These are phyloP conservation scores for Papilio gigon DNA, from an alignment of 2,888 invertebrate species.

Conservation along the genomic window DNA sequence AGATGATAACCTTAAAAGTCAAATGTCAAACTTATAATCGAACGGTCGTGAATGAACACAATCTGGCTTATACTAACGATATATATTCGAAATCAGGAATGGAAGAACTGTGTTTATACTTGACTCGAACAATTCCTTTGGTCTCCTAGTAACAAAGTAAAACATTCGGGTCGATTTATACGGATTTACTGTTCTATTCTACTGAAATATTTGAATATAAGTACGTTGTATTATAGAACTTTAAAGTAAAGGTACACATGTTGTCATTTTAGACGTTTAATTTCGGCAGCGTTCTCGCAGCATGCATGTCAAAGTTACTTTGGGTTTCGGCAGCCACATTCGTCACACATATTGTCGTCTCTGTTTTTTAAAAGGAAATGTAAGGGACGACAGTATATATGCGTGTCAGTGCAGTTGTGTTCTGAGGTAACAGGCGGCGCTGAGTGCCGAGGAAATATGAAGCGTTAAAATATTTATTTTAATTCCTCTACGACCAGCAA, in stretches of 20 bases:
- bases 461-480: slow-evolving; percentile 39
- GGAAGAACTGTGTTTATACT: background rate
- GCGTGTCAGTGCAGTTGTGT: no score
- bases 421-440: background rate
- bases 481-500: slow-evolving; percentile 16
- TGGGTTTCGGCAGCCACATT: no score
- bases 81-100: background rate
- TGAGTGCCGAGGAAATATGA: slow-evolving; percentile 26
- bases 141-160: background rate
- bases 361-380: no score
- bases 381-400: no score
- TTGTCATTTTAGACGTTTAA: slow-evolving; percentile 21
- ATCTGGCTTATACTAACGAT: background rate
- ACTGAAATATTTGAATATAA: background rate
- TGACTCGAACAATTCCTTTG: background rate
- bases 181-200: background rate
- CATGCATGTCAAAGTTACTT: slow-evolving; percentile 10
- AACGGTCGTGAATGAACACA: slow-evolving; percentile 3
- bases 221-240: background rate
- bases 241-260: background rate
- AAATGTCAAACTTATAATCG: slow-evolving; percentile 14
- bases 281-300: slow-evolving; percentile 19
- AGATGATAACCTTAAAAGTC: slow-evolving; percentile 10
- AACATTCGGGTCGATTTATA: no score
- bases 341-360: no score